phyloP scores from a whole-genome alignment of 2,888 invertebrate species.

The Penaeus monodon region DNA sequence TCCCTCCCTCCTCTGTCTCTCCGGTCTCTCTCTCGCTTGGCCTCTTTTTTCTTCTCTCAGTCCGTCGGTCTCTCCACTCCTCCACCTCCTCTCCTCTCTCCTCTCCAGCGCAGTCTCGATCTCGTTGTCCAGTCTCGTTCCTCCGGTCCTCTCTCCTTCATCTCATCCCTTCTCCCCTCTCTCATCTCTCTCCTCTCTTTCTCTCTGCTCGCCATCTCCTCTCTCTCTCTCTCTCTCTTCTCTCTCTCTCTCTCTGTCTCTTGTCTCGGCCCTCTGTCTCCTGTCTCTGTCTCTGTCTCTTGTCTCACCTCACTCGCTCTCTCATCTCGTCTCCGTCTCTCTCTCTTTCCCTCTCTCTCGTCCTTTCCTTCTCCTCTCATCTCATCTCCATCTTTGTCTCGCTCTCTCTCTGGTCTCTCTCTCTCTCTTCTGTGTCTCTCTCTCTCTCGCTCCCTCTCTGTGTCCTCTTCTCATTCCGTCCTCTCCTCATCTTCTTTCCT shows the following conservation, averaged over 20 bases:
- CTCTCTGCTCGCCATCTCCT: no score
- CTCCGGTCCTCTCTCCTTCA: no score
- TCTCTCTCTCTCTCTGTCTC: background rate
- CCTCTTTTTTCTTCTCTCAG: no score
- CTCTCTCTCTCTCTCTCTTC: background rate
- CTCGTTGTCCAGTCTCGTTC: no score
- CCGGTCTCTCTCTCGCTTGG: no score
- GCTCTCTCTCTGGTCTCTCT: no score
- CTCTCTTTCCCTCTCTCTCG: background rate
- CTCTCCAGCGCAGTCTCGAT: no score
- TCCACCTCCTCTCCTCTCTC: background rate
- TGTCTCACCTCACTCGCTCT: background rate
- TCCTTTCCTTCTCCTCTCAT: background rate
- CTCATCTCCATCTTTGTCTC: background rate
- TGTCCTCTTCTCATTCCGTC: background rate
- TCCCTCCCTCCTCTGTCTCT: no score
- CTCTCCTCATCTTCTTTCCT: background rate
- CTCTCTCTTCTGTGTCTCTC: no score
- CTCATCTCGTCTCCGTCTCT: background rate
- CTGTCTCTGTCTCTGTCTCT: background rate
- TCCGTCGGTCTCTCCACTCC: background rate
- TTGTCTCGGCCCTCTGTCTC: rapidly evolving
- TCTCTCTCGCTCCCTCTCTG: background rate
- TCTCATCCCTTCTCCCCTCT: background rate
- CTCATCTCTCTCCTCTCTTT: no score